Percentiles rank a stretch among this genome's conserved stretches.
Conservation (phyloP, 2,888 invertebrate species). For the Nowickia ferox region DNA sequence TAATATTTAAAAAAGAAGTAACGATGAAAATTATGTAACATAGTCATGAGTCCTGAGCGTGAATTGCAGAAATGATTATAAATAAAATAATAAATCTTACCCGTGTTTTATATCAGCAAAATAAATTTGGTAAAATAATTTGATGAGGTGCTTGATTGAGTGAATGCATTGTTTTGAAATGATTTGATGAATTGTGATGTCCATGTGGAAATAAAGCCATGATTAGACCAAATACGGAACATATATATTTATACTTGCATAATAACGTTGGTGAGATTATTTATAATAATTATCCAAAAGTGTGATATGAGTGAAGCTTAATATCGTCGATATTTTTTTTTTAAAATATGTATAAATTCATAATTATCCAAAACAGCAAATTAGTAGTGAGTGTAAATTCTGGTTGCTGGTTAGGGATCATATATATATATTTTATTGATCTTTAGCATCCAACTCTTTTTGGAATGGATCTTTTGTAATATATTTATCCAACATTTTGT, state of each 20-base stretch:
- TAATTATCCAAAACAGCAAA: neutral
- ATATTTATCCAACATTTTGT: slow-evolving; percentile 90
- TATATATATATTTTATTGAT: slow-evolving; percentile 35
- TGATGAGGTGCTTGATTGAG: neutral
- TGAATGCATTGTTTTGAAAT: neutral
- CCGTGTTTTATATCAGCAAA: neutral
- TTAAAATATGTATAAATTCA: no score
- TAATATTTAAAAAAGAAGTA: no score
- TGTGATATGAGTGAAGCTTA: neutral
- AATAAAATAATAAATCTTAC: no score
- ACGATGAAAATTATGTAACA: no score
- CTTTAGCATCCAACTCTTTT: slow-evolving; percentile 73
- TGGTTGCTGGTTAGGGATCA: neutral
- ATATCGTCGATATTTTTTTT: no score
- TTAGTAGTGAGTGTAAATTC: neutral
- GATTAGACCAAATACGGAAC: neutral
- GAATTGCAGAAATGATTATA: no score
- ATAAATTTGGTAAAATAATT: neutral
- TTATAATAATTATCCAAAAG: neutral
- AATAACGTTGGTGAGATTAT: neutral
- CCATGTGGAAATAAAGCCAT: neutral
- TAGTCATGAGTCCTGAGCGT: no score
- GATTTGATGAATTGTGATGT: neutral
- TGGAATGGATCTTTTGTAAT: slow-evolving; percentile 85
- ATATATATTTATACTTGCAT: neutral